Conservation (phyloP, 2,113 vertebrate genomes). For the Gobiocypris rarus region DNA sequence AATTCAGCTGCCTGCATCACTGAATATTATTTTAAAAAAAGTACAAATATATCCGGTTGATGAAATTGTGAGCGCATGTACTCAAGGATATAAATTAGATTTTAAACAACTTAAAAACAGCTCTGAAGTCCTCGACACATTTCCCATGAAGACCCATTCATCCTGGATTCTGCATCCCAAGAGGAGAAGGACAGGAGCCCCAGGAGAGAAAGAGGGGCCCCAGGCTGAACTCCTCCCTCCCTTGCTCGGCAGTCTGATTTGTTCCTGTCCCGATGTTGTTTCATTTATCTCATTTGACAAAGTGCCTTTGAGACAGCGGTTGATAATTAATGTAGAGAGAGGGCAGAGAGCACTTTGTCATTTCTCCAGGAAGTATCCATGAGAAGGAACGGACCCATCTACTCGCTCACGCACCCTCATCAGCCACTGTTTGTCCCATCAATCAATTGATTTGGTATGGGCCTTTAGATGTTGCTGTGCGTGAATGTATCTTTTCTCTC, state of each 20-base stretch:
- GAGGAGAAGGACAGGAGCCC: conserved; percentile 37
- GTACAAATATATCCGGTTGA: neutral
- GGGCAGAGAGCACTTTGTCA: conserved; percentile 70
- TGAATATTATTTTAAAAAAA: neutral
- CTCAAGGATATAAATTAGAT: neutral
- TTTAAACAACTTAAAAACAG: conserved; percentile 20
- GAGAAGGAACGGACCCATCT: conserved; percentile 56
- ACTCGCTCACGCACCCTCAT: conserved; percentile 45
- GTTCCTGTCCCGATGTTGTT: conserved; percentile 65
- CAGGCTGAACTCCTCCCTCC: conserved; percentile 49
- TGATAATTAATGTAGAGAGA: conserved; percentile 75
- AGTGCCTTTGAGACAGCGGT: conserved; percentile 70
- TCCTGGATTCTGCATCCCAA: conserved; percentile 32
- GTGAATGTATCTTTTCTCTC: conserved; percentile 27
- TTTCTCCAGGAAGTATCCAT: conserved; percentile 65
- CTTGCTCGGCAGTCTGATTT: conserved; percentile 66
- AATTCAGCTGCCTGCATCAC: neutral
- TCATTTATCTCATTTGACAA: conserved; percentile 77
- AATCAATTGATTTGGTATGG: conserved; percentile 60
- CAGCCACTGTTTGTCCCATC: conserved; percentile 60
- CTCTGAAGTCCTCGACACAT: conserved; percentile 26
- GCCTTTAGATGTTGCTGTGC: conserved; percentile 44
- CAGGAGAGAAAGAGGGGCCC: conserved; percentile 62
- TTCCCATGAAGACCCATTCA: conserved; percentile 51
- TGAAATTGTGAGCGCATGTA: neutral